Conservation (phyloP, 2,888 invertebrate species). For the Petrolisthes manimaculis region DNA sequence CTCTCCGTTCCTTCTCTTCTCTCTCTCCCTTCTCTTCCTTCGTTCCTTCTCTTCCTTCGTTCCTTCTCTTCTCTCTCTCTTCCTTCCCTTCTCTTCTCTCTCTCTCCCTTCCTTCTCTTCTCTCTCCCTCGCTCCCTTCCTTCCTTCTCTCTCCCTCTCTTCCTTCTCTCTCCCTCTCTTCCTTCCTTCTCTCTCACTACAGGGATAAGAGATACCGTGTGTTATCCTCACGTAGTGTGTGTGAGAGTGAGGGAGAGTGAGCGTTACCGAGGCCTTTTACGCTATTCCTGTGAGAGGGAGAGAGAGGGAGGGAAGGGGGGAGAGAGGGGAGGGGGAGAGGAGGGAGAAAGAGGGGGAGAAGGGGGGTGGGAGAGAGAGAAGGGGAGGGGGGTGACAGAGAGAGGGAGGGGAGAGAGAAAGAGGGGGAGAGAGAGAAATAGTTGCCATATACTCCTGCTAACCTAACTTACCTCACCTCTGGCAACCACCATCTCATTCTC, state of each 20-base stretch:
- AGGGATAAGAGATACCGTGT: not conserved
- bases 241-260: not conserved
- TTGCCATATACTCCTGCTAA: too few relatives aligned
- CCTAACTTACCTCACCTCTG: too few relatives aligned
- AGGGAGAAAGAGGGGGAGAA: constrained; percentile 1
- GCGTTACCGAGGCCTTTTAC: too few relatives aligned
- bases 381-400: not conserved
- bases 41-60: too few relatives aligned
- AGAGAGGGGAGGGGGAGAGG: not conserved
- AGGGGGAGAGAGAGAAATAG: not conserved
- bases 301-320: not conserved
- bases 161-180: not conserved
- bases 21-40: too few relatives aligned
- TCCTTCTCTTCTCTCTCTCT: too few relatives aligned
- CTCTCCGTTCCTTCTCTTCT: too few relatives aligned
- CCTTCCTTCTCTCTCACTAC: not conserved
- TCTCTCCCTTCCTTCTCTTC: not conserved
- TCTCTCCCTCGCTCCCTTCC: not conserved
- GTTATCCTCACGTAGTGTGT: not conserved
- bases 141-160: not conserved
- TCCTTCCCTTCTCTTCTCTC: too few relatives aligned
- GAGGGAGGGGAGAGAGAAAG: not conserved
- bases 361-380: constrained; percentile 17
- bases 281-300: not conserved
- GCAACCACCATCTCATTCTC: too few relatives aligned